Evolutionary conservation across 2,113 vertebrate species (phyloP), one percentile per base, ranked within the genome.

Genomic region (Neoarius graeffei): DNA sequence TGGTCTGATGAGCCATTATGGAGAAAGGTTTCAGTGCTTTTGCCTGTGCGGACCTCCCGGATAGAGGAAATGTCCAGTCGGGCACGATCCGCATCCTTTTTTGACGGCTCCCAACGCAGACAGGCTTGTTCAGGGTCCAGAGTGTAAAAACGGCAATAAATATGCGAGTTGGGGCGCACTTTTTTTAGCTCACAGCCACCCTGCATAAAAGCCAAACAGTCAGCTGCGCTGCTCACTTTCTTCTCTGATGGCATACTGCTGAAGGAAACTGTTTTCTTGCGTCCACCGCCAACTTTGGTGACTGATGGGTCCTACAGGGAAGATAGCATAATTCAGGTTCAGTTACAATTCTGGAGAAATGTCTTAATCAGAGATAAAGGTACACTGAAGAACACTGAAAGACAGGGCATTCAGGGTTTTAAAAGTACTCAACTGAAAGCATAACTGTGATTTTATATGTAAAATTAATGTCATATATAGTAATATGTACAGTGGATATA

Each of bases 191-290:
- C 98, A 81, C 98, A 99, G 20, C 98, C 98, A 14, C 97, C 97
- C 92, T 99, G 98, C 98, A 99, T 99, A 93, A 99, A 99, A 15
- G 97, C 97, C 94, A 99, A 94, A 91, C 98, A 99, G 95, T 99
- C 98, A 0, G 95, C 96, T 0, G 98, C 97, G 0, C 98, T 99
- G 96, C 97, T 99, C 48, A 99, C 98, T 93, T 99, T 99, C 93
- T 98, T 99, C 92, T 99, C 98, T 0, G 98, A 99, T 1, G 98
- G 98, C 95, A 99, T 99, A 94, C 98, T 99, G 94, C 98, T 99
- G 94, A 99, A 99, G 17, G 98, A 99, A 83, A 99, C 98, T 0
- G 98, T 99, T 93, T 99, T 99, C 95, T 99, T 99, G 76, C 97
- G 95, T 81, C 94, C 92, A n/a, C 94, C 97, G 0, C 95, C 96